Percentiles rank a stretch among this genome's conserved stretches.
Conservation (phyloP, 2,113 vertebrate species). For the Hippocampus guttulatus region DNA sequence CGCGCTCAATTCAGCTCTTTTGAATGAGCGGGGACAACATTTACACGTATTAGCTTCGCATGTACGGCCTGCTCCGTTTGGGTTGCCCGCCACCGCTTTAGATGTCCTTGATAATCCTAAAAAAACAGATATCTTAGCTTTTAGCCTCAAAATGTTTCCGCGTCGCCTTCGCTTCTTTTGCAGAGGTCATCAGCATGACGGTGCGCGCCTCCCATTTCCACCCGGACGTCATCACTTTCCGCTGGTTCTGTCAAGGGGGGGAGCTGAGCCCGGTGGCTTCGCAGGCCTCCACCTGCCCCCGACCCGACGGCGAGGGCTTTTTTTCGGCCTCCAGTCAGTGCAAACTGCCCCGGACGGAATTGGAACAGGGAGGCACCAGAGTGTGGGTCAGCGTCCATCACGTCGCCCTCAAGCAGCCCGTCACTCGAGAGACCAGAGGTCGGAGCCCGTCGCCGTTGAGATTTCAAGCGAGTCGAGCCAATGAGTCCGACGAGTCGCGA, state of each 20-base stretch:
- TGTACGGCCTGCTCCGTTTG: no score
- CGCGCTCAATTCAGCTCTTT: no score
- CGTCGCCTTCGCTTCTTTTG: background rate
- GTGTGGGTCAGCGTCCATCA: slow-evolving; percentile 77
- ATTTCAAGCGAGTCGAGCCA: no score
- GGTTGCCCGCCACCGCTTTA: no score
- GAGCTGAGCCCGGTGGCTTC: slow-evolving; percentile 73
- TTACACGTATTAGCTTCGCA: no score
- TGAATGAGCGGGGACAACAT: no score
- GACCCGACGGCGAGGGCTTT: slow-evolving; percentile 66
- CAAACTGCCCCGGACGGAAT: slow-evolving; percentile 61
- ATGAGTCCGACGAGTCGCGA: no score
- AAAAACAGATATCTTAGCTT: no score
- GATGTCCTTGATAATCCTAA: no score
- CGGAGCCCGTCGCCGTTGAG: background rate
- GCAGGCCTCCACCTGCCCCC: slow-evolving; percentile 65
- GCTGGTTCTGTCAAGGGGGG: slow-evolving; percentile 76
- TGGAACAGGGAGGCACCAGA: slow-evolving; percentile 67
- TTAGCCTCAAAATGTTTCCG: background rate
- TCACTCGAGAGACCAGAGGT: slow-evolving; percentile 71
- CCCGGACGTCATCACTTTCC: slow-evolving; percentile 75
- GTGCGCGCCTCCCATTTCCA: slow-evolving; percentile 67
- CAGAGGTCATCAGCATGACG: slow-evolving; percentile 68
- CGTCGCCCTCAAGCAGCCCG: slow-evolving; percentile 68
- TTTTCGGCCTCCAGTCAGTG: slow-evolving; percentile 75